Evolutionary conservation across 2,888 invertebrate species (phyloP).

Genomic region (Macrophya annulata): DNA sequence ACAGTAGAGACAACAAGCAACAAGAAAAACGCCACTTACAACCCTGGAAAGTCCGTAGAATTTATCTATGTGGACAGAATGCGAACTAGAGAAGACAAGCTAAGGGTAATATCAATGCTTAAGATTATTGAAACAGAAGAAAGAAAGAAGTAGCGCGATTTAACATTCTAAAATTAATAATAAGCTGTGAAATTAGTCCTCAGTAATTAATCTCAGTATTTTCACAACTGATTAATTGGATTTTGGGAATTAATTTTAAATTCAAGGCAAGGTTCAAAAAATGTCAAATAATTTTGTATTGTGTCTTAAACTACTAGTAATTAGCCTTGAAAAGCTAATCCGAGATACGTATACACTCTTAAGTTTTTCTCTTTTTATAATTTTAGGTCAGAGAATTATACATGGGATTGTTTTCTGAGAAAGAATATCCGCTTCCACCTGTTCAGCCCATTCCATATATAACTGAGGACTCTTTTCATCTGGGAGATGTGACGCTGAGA

Average conservation of each 20-base stretch:
- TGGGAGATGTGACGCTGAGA: conserved; percentile 85
- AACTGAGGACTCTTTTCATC: conserved; percentile 82
- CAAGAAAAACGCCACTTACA: conserved; percentile 64
- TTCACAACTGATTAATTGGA: neutral
- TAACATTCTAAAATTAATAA: neutral
- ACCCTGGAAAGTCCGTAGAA: conserved; percentile 86
- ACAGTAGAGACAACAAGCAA: conserved; percentile 47
- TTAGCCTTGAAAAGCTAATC: too few relatives aligned
- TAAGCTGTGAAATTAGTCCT: neutral
- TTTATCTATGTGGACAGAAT: conserved; percentile 94
- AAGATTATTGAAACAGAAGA: neutral
- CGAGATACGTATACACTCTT: neutral
- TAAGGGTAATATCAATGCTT: conserved; percentile 81
- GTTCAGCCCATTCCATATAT: conserved; percentile 82
- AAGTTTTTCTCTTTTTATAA: neutral
- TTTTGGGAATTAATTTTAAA: too few relatives aligned
- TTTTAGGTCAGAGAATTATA: conserved; percentile 78
- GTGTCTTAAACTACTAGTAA: too few relatives aligned
- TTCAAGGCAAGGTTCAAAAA: too few relatives aligned
- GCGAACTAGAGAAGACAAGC: conserved; percentile 89
- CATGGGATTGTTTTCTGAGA: conserved; percentile 78
- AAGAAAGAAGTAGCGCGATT: neutral
- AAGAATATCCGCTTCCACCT: conserved; percentile 79
- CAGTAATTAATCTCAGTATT: too few relatives aligned
- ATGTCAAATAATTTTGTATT: too few relatives aligned